Conservation (phyloP, 2,797 vertebrate genomes). For the Fistularia tabacaria region DNA sequence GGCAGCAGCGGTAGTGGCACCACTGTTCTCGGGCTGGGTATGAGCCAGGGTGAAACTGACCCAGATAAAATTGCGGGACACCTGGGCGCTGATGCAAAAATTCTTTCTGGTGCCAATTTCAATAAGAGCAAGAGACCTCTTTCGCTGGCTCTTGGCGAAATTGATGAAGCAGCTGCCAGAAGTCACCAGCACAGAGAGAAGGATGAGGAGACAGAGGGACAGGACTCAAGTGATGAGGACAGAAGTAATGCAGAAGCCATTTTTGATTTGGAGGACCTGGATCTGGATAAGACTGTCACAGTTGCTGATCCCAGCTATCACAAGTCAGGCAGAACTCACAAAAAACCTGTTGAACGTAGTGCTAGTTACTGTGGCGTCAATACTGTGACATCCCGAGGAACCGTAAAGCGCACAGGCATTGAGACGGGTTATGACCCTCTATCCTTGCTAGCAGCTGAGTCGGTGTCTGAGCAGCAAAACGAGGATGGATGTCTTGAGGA, state of each 20-base stretch:
- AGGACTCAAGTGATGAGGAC: conserved; percentile 88
- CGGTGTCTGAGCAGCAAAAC: conserved; percentile 41
- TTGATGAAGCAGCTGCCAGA: conserved; percentile 12
- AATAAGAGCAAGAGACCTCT: conserved; percentile 66
- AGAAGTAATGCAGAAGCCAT: conserved; percentile 81
- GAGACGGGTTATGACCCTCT: conserved; percentile 84
- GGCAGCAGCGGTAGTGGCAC: conserved; percentile 42
- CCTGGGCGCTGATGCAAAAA: conserved; percentile 64
- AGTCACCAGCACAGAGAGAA: conserved; percentile 3
- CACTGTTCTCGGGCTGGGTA: conserved; percentile 60
- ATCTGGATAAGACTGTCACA: conserved; percentile 67
- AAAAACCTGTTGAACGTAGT: conserved; percentile 39
- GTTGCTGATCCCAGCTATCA: background rate
- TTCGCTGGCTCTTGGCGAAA: conserved; percentile 70
- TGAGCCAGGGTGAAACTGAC: conserved; percentile 64
- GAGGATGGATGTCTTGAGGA: conserved; percentile 64
- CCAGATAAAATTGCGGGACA: conserved; percentile 62
- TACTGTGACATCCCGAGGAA: conserved; percentile 31
- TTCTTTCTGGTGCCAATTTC: conserved; percentile 47
- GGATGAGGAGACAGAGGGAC: conserved; percentile 58
- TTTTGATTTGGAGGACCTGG: conserved; percentile 92
- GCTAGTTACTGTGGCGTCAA: conserved; percentile 38
- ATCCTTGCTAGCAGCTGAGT: conserved; percentile 83
- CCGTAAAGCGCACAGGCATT: conserved; percentile 82
- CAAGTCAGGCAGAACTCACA: conserved; percentile 8